These are phyloP conservation scores for Strigops habroptila DNA, from an alignment of 2,113 vertebrate species.

Conservation along the genomic window DNA sequence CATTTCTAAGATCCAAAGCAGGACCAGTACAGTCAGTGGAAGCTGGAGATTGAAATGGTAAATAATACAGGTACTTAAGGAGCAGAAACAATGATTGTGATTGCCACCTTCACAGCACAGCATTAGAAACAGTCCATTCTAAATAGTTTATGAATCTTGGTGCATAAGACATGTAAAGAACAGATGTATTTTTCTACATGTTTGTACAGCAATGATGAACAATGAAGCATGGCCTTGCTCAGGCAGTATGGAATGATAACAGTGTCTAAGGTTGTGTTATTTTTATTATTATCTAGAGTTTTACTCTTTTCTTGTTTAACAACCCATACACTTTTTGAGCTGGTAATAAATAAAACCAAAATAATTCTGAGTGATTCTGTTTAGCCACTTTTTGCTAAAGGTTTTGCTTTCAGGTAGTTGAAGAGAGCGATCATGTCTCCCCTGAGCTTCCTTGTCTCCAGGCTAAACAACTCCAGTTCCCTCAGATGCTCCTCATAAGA, in stretches of 20 bases:
- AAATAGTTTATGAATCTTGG: background rate
- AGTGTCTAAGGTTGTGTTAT: background rate
- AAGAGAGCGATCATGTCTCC: background rate
- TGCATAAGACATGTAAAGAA: background rate
- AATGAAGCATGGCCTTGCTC: background rate
- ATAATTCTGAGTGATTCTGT: background rate
- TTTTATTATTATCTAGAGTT: background rate
- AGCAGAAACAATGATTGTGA: background rate
- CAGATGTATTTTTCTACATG: background rate
- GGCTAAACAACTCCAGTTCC: background rate
- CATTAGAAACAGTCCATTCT: background rate
- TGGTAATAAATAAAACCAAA: background rate
- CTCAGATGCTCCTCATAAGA: background rate
- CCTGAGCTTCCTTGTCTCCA: background rate
- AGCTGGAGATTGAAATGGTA: background rate
- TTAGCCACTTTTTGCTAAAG: background rate
- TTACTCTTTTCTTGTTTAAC: background rate
- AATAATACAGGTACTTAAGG: background rate
- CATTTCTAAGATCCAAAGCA: background rate
- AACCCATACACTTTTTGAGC: background rate
- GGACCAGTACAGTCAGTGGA: background rate
- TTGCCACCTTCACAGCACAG: background rate
- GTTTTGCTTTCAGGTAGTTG: background rate
- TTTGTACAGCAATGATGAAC: background rate
- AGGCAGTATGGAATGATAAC: background rate